Evolutionary conservation across 2,888 invertebrate species (phyloP).

Genomic region (Leptinotarsa peninsularis): DNA sequence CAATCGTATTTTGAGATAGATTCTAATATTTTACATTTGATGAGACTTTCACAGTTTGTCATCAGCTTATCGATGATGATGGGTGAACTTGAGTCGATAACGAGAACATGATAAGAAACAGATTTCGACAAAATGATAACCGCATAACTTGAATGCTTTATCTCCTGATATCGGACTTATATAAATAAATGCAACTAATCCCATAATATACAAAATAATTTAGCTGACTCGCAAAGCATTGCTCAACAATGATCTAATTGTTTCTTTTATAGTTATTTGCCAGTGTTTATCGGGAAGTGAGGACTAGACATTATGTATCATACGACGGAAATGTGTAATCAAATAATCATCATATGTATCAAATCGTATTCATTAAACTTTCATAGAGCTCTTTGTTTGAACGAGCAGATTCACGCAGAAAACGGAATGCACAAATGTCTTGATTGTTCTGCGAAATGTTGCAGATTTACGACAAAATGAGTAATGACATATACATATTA

Average conservation of each 20-base stretch:
- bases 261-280: not conserved
- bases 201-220: not conserved
- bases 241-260: conserved; percentile 8
- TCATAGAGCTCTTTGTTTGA: conserved; percentile 1
- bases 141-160: not conserved
- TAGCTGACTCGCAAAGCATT: not conserved
- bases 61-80: not conserved
- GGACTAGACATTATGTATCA: conserved; percentile 8
- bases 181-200: not conserved
- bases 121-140: conserved; percentile 1
- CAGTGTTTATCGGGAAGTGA: conserved; percentile 11
- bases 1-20: too few species aligned
- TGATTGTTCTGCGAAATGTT: not conserved
- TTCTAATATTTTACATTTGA: too few species aligned
- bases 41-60: not conserved
- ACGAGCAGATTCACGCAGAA: not conserved
- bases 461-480: not conserved
- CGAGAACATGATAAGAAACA: not conserved
- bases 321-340: conserved; percentile 12
- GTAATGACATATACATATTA: not conserved
- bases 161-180: not conserved
- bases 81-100: not conserved
- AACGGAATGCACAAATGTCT: not conserved
- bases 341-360: conserved; percentile 8
- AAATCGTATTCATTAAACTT: not conserved